Evolutionary conservation across 53 echinoderm and acorn worm species (phyloP).

Genomic region (Arbacia lixula): DNA sequence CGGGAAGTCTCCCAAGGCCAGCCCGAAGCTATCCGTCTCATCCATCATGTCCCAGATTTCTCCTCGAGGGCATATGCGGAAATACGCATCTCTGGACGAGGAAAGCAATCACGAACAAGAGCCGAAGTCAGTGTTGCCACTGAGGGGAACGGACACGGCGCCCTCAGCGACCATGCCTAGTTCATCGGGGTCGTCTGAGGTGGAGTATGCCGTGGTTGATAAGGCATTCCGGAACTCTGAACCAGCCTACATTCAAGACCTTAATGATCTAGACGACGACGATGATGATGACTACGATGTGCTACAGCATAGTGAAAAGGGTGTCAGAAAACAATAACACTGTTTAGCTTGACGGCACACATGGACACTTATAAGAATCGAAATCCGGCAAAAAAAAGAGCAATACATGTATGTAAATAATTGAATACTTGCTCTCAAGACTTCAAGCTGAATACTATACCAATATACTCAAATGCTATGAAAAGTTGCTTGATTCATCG

Average conservation of each 20-base stretch:
- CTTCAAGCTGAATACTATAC: no score
- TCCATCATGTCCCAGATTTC: slow-evolving; percentile 38
- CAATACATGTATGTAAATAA: no score
- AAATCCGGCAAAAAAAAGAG: no score
- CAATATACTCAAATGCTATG: no score
- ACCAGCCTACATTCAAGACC: neutral
- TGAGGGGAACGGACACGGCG: neutral
- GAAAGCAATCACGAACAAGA: neutral
- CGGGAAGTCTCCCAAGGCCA: neutral
- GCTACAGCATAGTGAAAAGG: slow-evolving; percentile 23
- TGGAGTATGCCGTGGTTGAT: slow-evolving; percentile 42
- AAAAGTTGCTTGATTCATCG: no score
- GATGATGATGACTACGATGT: slow-evolving; percentile 37
- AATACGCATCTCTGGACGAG: slow-evolving; percentile 41
- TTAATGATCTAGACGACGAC: neutral
- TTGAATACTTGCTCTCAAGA: no score
- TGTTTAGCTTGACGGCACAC: no score
- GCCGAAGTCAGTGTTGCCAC: neutral
- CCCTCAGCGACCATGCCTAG: slow-evolving; percentile 27
- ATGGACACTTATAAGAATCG: no score
- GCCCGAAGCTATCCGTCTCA: slow-evolving; percentile 27
- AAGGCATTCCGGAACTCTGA: slow-evolving; percentile 36
- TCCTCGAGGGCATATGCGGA: neutral
- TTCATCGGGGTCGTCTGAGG: neutral
- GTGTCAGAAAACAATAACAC: neutral